Evolutionary conservation across 1,140 invertebrate genomes (phyloP).

Genomic region (Pristionchus pacificus): DNA sequence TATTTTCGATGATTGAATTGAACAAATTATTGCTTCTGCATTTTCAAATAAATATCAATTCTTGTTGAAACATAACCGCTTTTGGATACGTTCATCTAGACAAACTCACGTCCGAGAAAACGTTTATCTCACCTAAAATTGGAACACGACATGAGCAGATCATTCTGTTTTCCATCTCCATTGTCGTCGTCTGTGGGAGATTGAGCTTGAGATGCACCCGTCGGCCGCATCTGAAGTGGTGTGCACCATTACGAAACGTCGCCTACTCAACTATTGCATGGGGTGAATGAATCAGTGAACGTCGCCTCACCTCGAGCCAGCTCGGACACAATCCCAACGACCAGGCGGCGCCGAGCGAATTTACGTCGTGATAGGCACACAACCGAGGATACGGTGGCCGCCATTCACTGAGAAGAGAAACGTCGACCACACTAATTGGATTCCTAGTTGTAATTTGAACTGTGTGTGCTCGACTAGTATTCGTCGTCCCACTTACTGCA

Average conservation of each 20-base stretch:
- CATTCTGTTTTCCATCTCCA: conserved; percentile 55
- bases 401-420: conserved; percentile 33
- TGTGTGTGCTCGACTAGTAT: no score
- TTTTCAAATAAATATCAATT: no score
- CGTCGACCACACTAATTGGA: conserved; percentile 2
- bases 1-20: no score
- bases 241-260: not conserved
- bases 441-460: conserved; percentile 2
- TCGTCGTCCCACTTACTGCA: not conserved
- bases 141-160: conserved; percentile 49
- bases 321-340: conserved; percentile 42
- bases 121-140: conserved; percentile 53
- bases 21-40: no score
- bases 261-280: not conserved
- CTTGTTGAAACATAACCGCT: no score
- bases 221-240: conserved; percentile 22
- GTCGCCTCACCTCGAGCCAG: conserved; percentile 39
- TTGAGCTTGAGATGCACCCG: conserved; percentile 46
- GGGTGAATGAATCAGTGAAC: not conserved
- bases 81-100: no score
- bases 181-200: conserved; percentile 52
- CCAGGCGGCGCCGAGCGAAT: conserved; percentile 51
- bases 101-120: no score
- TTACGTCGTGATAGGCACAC: conserved; percentile 54
- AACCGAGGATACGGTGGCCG: conserved; percentile 48